Conservation (phyloP, 2,113 vertebrate species). For the Bufo gargarizans region DNA sequence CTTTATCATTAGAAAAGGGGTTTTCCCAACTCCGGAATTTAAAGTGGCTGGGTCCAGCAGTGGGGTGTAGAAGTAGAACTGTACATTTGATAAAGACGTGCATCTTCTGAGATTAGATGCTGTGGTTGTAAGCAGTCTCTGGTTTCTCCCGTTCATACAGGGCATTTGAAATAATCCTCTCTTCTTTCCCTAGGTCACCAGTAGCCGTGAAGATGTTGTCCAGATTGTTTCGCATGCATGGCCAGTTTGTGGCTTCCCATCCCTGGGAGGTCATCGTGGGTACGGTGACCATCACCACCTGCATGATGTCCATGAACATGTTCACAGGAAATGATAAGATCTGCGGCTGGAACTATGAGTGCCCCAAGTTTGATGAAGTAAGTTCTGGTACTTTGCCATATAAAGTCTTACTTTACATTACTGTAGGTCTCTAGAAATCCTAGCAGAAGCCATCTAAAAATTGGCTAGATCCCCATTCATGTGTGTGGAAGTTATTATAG, state of each 20-base stretch:
- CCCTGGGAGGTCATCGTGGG: slow-evolving; percentile 95
- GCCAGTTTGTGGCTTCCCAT: slow-evolving; percentile 90
- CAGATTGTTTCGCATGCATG: slow-evolving; percentile 86
- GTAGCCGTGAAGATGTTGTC: slow-evolving; percentile 78
- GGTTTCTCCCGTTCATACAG: not conserved
- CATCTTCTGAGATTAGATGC: not conserved
- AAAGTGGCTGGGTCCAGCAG: not conserved
- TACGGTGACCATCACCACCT: slow-evolving; percentile 91
- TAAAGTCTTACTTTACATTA: too few species aligned
- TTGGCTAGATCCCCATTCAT: not conserved
- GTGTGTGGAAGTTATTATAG: not conserved
- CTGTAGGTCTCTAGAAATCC: not conserved
- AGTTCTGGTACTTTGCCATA: slow-evolving; percentile 15
- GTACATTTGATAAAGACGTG: too few species aligned
- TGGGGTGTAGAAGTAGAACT: too few species aligned
- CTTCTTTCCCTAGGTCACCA: slow-evolving; percentile 8
- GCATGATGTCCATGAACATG: slow-evolving; percentile 98
- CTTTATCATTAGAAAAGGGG: not conserved
- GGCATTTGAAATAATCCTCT: not conserved
- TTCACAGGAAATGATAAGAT: slow-evolving; percentile 93
- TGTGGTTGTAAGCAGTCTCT: not conserved
- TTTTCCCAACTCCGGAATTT: not conserved
- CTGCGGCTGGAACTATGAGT: slow-evolving; percentile 94
- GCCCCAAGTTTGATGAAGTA: slow-evolving; percentile 90
- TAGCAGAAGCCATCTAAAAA: not conserved